Conservation (phyloP, 2,113 vertebrate species). For the Pontoporia blainvillei region DNA sequence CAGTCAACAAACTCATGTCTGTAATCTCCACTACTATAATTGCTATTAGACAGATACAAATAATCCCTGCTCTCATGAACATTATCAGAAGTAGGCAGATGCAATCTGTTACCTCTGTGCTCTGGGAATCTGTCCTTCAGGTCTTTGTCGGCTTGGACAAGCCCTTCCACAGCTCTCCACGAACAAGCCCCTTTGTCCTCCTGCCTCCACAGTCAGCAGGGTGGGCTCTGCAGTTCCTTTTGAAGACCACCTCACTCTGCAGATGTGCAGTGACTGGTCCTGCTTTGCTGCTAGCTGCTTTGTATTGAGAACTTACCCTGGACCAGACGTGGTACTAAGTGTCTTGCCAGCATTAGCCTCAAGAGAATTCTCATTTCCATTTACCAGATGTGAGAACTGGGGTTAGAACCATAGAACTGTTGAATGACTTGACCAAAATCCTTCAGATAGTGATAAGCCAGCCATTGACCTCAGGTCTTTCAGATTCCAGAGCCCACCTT, state of each 20-base stretch:
- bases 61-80: background rate
- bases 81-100: background rate
- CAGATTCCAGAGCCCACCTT: background rate
- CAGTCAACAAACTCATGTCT: background rate
- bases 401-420: background rate
- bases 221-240: background rate
- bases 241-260: background rate
- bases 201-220: background rate
- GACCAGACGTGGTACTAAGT: background rate
- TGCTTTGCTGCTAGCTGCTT: background rate
- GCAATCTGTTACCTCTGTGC: background rate
- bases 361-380: background rate
- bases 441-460: background rate
- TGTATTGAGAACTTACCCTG: background rate
- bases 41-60: background rate
- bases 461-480: background rate
- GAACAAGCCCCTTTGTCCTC: too few species aligned
- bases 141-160: background rate
- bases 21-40: background rate
- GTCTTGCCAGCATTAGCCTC: background rate
- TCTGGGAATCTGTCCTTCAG: background rate
- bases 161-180: background rate
- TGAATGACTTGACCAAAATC: background rate
- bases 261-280: fast-evolving
- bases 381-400: background rate